Conservation (phyloP, 1,140 invertebrate genomes). For the Drosophila erecta region DNA sequence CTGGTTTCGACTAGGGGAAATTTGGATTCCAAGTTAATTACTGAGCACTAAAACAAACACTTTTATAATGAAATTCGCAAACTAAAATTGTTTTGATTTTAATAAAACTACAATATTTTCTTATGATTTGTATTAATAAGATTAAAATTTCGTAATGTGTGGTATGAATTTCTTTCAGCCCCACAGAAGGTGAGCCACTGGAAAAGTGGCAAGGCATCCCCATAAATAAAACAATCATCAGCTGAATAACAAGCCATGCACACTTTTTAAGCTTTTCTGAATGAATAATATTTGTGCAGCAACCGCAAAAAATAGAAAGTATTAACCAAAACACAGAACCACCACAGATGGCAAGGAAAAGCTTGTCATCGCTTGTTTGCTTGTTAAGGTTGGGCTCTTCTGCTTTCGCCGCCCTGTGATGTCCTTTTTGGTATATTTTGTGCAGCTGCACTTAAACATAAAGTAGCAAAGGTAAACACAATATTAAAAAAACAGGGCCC, state of each 20-base stretch:
- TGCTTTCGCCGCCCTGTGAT: conserved; percentile 7
- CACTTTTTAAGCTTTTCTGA: conserved; percentile 51
- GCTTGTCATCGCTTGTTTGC: conserved; percentile 65
- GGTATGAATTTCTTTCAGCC: no score
- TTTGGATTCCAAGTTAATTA: neutral
- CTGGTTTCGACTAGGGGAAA: neutral
- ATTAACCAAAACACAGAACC: conserved; percentile 68
- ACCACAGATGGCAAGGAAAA: conserved; percentile 31
- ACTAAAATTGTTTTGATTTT: no score
- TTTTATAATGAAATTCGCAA: neutral
- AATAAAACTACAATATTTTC: no score
- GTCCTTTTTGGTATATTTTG: conserved; percentile 57
- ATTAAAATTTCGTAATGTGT: no score
- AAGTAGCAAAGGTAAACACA: conserved; percentile 79
- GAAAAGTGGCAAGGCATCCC: no score
- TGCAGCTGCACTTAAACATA: conserved; percentile 78
- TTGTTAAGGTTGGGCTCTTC: conserved; percentile 53
- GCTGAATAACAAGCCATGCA: conserved; percentile 18
- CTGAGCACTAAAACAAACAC: neutral
- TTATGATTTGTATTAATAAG: no score
- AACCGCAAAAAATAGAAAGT: conserved; percentile 46
- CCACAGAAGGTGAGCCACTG: no score
- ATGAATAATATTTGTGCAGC: conserved; percentile 73
- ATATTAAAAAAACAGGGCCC: conserved; percentile 68
- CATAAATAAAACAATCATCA: neutral